Percentiles rank a stretch among this genome's conserved stretches.
Evolutionary conservation across 2,888 invertebrate genomes (phyloP).

Genomic region (Lasioglossum calceatum): DNA sequence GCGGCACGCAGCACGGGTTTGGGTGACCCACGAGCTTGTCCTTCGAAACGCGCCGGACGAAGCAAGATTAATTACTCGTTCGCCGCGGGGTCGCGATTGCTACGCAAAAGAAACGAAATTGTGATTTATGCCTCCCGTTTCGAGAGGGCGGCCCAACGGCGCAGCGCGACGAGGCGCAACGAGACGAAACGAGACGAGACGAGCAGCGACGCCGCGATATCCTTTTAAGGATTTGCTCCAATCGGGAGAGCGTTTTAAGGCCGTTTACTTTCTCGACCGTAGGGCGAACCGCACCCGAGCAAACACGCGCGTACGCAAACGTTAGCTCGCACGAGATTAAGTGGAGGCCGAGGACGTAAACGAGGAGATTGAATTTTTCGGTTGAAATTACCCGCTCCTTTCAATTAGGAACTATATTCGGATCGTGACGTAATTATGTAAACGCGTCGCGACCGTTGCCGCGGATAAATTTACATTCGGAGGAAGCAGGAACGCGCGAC

Average conservation of each 20-base stretch:
- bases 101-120: neutral
- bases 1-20: neutral
- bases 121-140: slow-evolving; percentile 4
- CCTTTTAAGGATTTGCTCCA: slow-evolving; percentile 1
- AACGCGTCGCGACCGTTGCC: neutral
- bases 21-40: neutral
- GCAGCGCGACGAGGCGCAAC: neutral
- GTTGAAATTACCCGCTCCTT: neutral
- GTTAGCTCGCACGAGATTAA: neutral
- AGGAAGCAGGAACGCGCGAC: neutral
- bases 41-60: neutral
- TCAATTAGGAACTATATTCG: neutral
- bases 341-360: slow-evolving; percentile 49
- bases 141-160: neutral
- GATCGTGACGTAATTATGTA: neutral
- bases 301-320: neutral
- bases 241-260: neutral
- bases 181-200: neutral
- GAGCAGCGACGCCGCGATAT: neutral
- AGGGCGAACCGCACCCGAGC: neutral
- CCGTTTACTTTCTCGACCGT: slow-evolving; percentile 4
- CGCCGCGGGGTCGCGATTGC: neutral
- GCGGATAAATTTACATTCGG: neutral
- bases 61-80: neutral
- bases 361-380: slow-evolving; percentile 15